Evolutionary conservation across 2,797 vertebrate species (phyloP), one percentile per base, ranked within the genome.

Genomic region (Graptemys geographica): DNA sequence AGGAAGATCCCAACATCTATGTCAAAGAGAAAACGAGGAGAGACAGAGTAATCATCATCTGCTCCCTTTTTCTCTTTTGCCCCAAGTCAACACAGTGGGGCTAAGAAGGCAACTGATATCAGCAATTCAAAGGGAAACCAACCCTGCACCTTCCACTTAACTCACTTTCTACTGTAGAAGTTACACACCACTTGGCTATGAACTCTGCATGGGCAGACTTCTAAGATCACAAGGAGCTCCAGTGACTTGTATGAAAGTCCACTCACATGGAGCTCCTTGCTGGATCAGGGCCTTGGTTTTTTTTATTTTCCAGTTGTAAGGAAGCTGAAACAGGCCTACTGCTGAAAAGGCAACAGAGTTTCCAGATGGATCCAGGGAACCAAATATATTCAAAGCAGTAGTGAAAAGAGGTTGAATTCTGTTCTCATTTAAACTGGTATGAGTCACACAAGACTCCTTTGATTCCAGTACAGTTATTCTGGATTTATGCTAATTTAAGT

Each of bases 331-430:
- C 5, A 23, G 23, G 0, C 53, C 13, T 27, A 27, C 23, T 55
- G 15, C 53, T 16, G 56, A 8, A 28, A 5, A 41, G 55, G 37
- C 23, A 41, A 31, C 51, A 55, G 11, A n/a, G 31, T n/a, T n/a
- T 55, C n/a, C 25, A 41, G 37, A 15, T 27, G 51, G 88, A 72
- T 2, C 62, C n/a, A 69, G n/a, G 18, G 79, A 41, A 27, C 21
- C 28, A 51, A 69, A 57, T 33, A 74, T 47, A 81, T 1, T 15
- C 52, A 0, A 33, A 25, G 31, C 3, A 0, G 74, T 56, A 65
- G 56, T 15, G 44, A 76, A 19, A 0, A 25, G 1, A n/a, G 11
- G 52, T 28, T 55, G 47, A 33, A 78, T 4, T 0, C 25, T 9
- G 21, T 15, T 74, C 83, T 23, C 4, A 19, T 79, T 27, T 91